phyloP scores from a whole-genome alignment of 2,113 vertebrate genomes.

The Aphyosemion australe region DNA sequence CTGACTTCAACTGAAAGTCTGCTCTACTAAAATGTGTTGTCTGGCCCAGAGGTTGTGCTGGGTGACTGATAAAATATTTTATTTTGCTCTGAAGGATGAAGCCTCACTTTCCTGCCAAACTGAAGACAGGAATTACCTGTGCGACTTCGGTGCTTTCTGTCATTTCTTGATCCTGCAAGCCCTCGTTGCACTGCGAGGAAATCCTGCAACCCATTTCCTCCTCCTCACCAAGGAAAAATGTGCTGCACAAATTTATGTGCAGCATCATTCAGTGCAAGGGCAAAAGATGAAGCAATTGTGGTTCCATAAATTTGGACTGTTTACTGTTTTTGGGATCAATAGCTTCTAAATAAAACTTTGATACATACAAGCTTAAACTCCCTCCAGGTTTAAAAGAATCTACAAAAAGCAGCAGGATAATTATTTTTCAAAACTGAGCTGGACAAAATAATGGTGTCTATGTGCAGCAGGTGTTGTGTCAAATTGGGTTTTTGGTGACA shows the following conservation, averaged over 20 bases:
- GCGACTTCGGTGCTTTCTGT: too few species aligned
- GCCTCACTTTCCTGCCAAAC: neutral
- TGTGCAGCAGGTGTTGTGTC: constrained; percentile 1
- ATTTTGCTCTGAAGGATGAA: neutral
- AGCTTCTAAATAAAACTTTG: neutral
- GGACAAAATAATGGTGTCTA: neutral
- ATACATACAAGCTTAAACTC: neutral
- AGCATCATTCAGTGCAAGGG: too few species aligned
- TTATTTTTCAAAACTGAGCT: neutral
- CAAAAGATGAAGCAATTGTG: neutral
- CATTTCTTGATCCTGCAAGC: too few species aligned
- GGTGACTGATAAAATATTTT: neutral
- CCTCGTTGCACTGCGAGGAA: too few species aligned
- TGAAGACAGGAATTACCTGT: too few species aligned
- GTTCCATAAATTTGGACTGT: neutral
- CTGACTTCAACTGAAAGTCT: neutral
- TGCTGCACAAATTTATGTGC: neutral
- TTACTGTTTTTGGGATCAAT: neutral
- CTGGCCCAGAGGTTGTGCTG: neutral
- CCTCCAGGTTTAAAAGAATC: neutral
- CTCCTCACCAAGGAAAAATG: neutral
- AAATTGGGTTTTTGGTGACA: neutral
- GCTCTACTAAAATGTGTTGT: neutral
- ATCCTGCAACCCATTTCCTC: too few species aligned
- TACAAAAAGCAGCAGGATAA: neutral